Evolutionary conservation across 2,797 vertebrate species (phyloP).

Genomic region (Propithecus perrieri): DNA sequence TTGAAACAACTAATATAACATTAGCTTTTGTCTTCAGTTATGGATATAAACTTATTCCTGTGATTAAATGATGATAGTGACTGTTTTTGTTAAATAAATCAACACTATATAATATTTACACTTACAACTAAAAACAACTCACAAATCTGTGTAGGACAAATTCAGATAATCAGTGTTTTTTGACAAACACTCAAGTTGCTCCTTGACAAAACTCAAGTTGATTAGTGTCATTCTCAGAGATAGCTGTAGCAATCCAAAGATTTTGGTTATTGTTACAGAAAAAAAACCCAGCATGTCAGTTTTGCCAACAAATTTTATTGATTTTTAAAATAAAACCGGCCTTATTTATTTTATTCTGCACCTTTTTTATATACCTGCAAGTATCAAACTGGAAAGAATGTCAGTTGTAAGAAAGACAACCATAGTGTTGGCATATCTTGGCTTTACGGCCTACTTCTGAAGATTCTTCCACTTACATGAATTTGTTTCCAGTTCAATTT

Average conservation of each 20-base stretch:
- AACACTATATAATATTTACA: neutral
- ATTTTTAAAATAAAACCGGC: neutral
- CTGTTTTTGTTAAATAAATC: neutral
- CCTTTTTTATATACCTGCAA: neutral
- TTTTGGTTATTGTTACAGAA: neutral
- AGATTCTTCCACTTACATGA: neutral
- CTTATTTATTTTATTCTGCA: neutral
- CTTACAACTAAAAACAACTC: neutral
- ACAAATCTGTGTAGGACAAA: neutral
- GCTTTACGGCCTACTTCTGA: neutral
- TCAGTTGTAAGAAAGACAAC: neutral
- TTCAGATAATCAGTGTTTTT: neutral
- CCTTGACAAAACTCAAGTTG: neutral
- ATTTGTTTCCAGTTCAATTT: neutral
- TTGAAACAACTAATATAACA: neutral
- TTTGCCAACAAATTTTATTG: neutral
- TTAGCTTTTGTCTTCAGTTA: neutral
- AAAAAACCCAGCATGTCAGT: neutral
- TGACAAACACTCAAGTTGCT: neutral
- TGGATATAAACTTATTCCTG: neutral
- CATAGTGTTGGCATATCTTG: neutral
- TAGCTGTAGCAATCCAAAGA: neutral
- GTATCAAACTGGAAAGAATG: neutral
- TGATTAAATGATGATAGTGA: neutral
- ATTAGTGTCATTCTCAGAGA: neutral